Evolutionary conservation across 2,797 vertebrate genomes (phyloP), one percentile per base, ranked within the genome.

Genomic region (Eulemur coronatus): DNA sequence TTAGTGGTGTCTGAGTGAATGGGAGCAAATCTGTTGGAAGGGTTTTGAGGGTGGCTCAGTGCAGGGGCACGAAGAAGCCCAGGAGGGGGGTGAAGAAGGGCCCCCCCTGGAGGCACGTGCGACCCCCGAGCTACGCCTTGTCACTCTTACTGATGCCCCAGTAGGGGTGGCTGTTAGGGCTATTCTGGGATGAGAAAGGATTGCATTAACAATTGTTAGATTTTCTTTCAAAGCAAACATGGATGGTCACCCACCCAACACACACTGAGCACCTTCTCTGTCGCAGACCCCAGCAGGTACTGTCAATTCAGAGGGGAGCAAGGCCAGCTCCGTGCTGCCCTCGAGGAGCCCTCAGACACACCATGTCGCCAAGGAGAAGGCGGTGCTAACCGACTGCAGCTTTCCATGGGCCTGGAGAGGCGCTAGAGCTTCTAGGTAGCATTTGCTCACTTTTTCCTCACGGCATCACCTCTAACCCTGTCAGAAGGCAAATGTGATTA

Each of bases 361-460:
- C 0, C 2, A 1, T 0, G 1, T 28, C 41, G 24, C 3, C 33
- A 43, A 28, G 0, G 11, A 55, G 46, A 67, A 38, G 18, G 2
- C 0, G 2, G 24, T 0, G 12, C 57, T 59, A 2, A 41, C 7
- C 7, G 3, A 1, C 52, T 1, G 22, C 4, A 22, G 33, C 4
- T 38, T 38, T 13, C 4, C 20, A 0, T 0, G 7, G 63, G 11
- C 87, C 26, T 15, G 57, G 7, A 1, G 0, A 1, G 2, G 38
- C 6, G 2, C 78, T 50, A 5, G 9, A 61, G 24, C 4, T 57
- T 17, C 55, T 30, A 0, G 4, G 9, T 0, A 3, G 2, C 41
- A 17, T 30, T 50, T 88, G n/a, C 59, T 73, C 26, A 8, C 38
- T n/a, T 30, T 73, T 28, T 48, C 4, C 61, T 24, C 38, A 2